phyloP scores from a whole-genome alignment of 1,140 invertebrate species.

The Adoxophyes honmai region DNA sequence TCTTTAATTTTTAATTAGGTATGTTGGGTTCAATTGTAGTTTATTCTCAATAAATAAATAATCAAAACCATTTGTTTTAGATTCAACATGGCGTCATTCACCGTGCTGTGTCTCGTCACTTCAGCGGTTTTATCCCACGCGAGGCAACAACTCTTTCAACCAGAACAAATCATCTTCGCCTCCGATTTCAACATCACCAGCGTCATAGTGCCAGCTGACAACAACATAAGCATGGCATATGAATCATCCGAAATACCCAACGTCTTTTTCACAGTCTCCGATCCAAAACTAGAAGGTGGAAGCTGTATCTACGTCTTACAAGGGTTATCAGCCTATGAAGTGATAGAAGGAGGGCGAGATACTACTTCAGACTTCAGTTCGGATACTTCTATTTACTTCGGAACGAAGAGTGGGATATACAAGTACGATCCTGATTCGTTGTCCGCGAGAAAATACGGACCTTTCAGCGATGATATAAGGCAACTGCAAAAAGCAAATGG shows the following conservation, averaged over 20 bases:
- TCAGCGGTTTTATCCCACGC: too few relatives aligned
- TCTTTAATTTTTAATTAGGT: too few relatives aligned
- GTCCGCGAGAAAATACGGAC: conserved; percentile 50
- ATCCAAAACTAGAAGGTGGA: conserved; percentile 43
- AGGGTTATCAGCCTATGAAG: conserved; percentile 55
- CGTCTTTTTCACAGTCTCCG: conserved; percentile 54
- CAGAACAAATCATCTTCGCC: conserved; percentile 48
- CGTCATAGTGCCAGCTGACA: conserved; percentile 46
- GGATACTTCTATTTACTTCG: conserved; percentile 49
- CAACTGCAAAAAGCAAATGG: conserved; percentile 61
- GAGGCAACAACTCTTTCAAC: too few relatives aligned
- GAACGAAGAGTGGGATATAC: conserved; percentile 52
- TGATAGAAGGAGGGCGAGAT: conserved; percentile 58
- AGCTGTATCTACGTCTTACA: conserved; percentile 58
- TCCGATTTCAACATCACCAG: conserved; percentile 48
- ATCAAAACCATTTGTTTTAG: too few relatives aligned
- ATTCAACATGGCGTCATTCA: too few relatives aligned
- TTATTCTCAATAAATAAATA: too few relatives aligned
- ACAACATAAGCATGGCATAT: conserved; percentile 31
- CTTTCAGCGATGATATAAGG: conserved; percentile 49
- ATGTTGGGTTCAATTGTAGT: too few relatives aligned
- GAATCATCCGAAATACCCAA: conserved; percentile 45
- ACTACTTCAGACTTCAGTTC: conserved; percentile 50
- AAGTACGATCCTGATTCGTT: conserved; percentile 45
- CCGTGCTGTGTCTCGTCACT: too few relatives aligned